Evolutionary conservation across 2,888 invertebrate species (phyloP), one percentile per base, ranked within the genome.

Genomic region (Drepana falcataria): DNA sequence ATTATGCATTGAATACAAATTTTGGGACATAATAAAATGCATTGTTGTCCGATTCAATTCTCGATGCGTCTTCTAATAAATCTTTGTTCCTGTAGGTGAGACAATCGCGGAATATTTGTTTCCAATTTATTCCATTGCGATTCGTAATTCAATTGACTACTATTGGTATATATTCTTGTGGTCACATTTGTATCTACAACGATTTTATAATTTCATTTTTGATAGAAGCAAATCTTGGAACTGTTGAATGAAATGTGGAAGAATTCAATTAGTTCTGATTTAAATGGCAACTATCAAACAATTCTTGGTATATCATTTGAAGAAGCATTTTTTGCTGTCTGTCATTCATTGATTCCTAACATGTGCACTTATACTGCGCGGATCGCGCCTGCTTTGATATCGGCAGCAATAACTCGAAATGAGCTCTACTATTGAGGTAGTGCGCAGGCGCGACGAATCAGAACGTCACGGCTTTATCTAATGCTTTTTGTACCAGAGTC

Each of bases 1-100:
- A 81, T 71, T 75, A 77, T 75, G 76, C 76, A 72, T 65, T 75
- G 87, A 85, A 88, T 88, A 88, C 87, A 78, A 86, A 88, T 79
- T 76, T 75, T 59, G 59, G 58, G 61, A 64, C 61, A 73, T 74
- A 64, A 77, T 78, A 73, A 74, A 83, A 83, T 85, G 85, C 86
- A 87, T 78, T 79, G 77, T 72, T 74, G 73, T 73, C 73, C 78
- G 85, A 81, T 72, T 85, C 75, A 69, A 83, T 84, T 84, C 83
- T 62, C 57, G 68, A 75, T 78, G 78, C 79, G 80, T 77, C 73
- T 66, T 65, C 73, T 66, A 69, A 81, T 85, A 85, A 85, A 86
- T 84, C 76, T 74, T 60, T 47, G 4, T 55, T 48, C 4, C 54
- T 53, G 59, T 53, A 37, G 59, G 58, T 57, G 49, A 58, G 68